Percentiles rank a stretch among this genome's conserved stretches.
These are phyloP conservation scores for Varanus salvator DNA, from an alignment of 2,113 vertebrate species.

Conservation along the genomic window DNA sequence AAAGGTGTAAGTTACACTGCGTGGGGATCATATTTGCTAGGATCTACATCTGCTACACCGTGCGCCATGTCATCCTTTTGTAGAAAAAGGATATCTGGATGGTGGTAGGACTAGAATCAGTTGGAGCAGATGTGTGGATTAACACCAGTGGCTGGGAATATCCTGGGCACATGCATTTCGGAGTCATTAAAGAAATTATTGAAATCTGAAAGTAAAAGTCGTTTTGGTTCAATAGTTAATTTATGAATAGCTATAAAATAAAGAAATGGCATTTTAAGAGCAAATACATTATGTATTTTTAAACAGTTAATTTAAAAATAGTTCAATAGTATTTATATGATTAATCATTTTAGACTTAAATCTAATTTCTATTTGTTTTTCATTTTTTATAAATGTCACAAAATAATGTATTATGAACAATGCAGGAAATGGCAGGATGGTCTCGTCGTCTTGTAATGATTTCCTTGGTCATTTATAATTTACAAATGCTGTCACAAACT, in stretches of 20 bases:
- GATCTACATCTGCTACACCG: not conserved
- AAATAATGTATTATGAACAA: constrained; percentile 62
- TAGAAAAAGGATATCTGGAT: not conserved
- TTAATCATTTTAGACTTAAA: constrained; percentile 63
- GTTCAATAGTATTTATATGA: constrained; percentile 58
- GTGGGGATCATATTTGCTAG: not conserved
- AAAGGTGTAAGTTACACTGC: not conserved
- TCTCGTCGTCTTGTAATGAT: constrained; percentile 52
- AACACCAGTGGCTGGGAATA: not conserved
- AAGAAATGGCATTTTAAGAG: constrained; percentile 57
- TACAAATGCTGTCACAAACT: constrained; percentile 56
- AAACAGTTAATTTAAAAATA: constrained; percentile 67
- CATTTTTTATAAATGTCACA: constrained; percentile 71
- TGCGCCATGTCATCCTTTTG: not conserved
- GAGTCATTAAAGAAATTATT: constrained; percentile 1
- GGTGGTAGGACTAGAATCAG: not conserved
- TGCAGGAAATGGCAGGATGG: constrained; percentile 57
- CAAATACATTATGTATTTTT: constrained; percentile 60
- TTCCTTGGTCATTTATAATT: constrained; percentile 69
- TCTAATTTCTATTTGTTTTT: constrained; percentile 55
- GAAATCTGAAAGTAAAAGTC: constrained; percentile 38
- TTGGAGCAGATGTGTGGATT: not conserved
- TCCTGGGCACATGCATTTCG: not conserved
- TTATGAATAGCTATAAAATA: constrained; percentile 62
- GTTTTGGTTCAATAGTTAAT: constrained; percentile 46